A percentile compares a stretch with the other conserved stretches of the same genome.
These are phyloP conservation scores for Epizoanthus illoricatus DNA, from an alignment of 92 coral and sea anemone species.

Conservation along the genomic window DNA sequence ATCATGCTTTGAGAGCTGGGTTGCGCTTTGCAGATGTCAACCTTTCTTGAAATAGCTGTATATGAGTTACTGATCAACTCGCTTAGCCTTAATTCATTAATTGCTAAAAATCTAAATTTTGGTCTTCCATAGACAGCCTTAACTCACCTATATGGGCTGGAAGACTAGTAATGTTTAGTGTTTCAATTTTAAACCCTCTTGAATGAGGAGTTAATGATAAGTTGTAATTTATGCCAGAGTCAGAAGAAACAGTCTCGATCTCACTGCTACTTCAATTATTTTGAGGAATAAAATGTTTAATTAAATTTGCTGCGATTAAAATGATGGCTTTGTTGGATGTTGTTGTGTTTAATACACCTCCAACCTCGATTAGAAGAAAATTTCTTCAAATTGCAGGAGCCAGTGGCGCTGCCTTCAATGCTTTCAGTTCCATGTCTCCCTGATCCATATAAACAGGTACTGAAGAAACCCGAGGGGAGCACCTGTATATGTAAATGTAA, in stretches of 20 bases:
- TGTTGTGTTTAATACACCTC: conserved; percentile 5
- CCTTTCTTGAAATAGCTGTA: no score
- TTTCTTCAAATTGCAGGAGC: background rate
- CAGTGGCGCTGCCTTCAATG: no score
- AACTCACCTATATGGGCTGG: conserved; percentile 24
- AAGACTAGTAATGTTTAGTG: conserved; percentile 10
- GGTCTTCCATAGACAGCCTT: conserved; percentile 25
- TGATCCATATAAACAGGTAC: no score
- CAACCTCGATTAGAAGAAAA: conserved; percentile 13
- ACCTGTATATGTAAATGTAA: no score
- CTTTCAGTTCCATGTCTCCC: no score
- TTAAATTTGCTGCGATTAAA: conserved; percentile 23
- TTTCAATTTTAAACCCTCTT: conserved; percentile 31
- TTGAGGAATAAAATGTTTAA: background rate
- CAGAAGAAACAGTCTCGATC: conserved; percentile 28
- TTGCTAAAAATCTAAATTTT: conserved; percentile 23
- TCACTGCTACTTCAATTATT: conserved; percentile 9
- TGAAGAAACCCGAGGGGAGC: no score
- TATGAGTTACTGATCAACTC: no score
- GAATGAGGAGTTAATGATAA: conserved; percentile 2
- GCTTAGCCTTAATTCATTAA: no score
- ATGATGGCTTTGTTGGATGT: background rate
- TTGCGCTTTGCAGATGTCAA: no score
- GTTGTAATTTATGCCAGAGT: background rate
- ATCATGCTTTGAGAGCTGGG: no score